Evolutionary conservation across 2,113 vertebrate species (phyloP).

Genomic region (Pygoscelis adeliae): DNA sequence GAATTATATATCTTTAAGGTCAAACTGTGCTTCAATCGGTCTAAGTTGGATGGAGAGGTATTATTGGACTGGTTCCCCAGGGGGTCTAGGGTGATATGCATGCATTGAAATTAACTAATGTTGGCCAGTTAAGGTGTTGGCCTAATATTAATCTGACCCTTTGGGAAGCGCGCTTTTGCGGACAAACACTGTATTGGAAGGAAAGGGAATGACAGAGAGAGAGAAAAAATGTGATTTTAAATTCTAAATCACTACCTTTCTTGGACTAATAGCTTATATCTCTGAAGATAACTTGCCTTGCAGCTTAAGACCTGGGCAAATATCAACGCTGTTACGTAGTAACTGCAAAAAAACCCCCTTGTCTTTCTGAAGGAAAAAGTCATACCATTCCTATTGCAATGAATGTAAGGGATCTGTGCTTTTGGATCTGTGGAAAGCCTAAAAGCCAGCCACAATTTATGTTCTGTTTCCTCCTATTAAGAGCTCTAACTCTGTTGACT

Average conservation of each 20-base stretch:
- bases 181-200: not conserved
- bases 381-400: not conserved
- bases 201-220: not conserved
- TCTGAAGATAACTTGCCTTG: not conserved
- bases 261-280: not conserved
- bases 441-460: not conserved
- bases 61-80: not conserved
- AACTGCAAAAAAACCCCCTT: fast-evolving
- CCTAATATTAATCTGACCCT: not conserved
- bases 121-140: not conserved
- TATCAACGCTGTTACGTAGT: not conserved
- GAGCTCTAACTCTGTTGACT: not conserved
- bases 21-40: not conserved
- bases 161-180: not conserved
- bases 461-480: not conserved
- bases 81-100: not conserved
- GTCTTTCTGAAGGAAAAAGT: not conserved
- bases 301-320: not conserved
- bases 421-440: not conserved
- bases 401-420: not conserved
- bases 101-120: not conserved
- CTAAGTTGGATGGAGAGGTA: not conserved
- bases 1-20: not conserved
- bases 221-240: not conserved
- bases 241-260: not conserved